Evolutionary conservation across 1,140 invertebrate genomes (phyloP).

Genomic region (Scylla paramamosain): DNA sequence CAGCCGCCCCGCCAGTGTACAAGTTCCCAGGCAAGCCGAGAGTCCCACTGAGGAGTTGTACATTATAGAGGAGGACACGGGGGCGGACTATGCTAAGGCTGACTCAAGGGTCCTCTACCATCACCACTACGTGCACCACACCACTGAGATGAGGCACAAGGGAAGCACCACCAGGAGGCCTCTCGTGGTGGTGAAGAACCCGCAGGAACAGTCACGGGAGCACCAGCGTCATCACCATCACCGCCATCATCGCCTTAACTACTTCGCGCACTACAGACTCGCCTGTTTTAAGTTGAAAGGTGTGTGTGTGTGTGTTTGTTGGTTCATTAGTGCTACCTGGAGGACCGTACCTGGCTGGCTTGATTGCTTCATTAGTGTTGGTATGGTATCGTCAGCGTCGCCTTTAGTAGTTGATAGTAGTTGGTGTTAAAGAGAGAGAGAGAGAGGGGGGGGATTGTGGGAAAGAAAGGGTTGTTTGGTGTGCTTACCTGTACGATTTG

Average conservation of each 20-base stretch:
- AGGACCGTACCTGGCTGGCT: neutral
- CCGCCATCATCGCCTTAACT: neutral
- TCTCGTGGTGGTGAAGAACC: conserved; percentile 31
- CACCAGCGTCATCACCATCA: neutral
- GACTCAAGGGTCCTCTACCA: neutral
- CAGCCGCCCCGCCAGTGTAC: neutral
- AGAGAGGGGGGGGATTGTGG: too few species aligned
- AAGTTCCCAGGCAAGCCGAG: neutral
- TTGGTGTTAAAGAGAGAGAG: too few species aligned
- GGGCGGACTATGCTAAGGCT: neutral
- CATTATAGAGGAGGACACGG: conserved; percentile 51
- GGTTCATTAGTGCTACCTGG: too few species aligned
- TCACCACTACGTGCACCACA: neutral
- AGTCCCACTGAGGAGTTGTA: neutral
- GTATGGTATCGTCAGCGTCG: too few species aligned
- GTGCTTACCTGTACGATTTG: too few species aligned
- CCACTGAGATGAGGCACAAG: neutral
- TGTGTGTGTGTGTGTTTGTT: neutral
- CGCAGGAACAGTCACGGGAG: neutral
- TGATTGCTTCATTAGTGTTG: neutral
- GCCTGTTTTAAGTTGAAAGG: neutral
- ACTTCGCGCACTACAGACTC: neutral
- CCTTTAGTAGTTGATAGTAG: too few species aligned
- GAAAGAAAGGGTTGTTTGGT: too few species aligned
- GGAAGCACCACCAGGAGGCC: conserved; percentile 37